Percentiles rank a stretch among this genome's conserved stretches.
Evolutionary conservation across 2,888 invertebrate genomes (phyloP).

Genomic region (Troides oblongomaculatus): DNA sequence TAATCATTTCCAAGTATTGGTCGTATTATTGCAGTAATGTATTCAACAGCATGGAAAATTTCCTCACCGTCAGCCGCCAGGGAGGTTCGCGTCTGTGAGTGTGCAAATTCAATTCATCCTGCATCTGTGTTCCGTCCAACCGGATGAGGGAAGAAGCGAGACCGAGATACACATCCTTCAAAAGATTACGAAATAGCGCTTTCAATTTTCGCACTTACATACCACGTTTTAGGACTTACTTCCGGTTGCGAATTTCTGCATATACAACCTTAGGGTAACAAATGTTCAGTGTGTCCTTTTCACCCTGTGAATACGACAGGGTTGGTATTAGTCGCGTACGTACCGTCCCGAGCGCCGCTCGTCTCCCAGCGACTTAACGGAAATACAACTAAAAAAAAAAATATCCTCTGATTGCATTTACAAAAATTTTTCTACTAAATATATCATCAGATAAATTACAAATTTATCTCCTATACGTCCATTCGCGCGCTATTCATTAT

Average conservation of each 20-base stretch:
- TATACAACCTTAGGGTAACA: constrained; percentile 46
- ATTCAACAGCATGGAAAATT: constrained; percentile 39
- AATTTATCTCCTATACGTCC: not conserved
- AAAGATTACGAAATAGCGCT: constrained; percentile 43
- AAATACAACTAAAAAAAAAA: constrained; percentile 38
- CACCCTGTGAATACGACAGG: constrained; percentile 66
- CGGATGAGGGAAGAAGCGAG: constrained; percentile 67
- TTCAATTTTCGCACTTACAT: constrained; percentile 28
- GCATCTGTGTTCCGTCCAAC: constrained; percentile 70
- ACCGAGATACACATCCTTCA: constrained; percentile 64
- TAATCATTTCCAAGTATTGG: constrained; percentile 9
- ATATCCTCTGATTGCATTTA: constrained; percentile 1
- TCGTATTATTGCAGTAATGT: constrained; percentile 35
- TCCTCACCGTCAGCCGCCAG: constrained; percentile 44
- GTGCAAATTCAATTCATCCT: constrained; percentile 75
- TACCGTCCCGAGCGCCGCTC: constrained; percentile 69
- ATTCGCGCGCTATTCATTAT: not conserved
- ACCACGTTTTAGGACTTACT: constrained; percentile 32
- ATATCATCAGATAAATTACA: not conserved
- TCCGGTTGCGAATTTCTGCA: constrained; percentile 35
- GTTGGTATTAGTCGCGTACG: constrained; percentile 72
- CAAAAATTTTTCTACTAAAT: constrained; percentile 17
- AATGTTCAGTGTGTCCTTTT: constrained; percentile 64
- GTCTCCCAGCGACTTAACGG: constrained; percentile 44
- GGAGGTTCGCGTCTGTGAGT: constrained; percentile 50